A percentile compares a stretch with the other conserved stretches of the same genome.
Evolutionary conservation across 2,113 vertebrate species (phyloP).

Genomic region (Cavia aperea): DNA sequence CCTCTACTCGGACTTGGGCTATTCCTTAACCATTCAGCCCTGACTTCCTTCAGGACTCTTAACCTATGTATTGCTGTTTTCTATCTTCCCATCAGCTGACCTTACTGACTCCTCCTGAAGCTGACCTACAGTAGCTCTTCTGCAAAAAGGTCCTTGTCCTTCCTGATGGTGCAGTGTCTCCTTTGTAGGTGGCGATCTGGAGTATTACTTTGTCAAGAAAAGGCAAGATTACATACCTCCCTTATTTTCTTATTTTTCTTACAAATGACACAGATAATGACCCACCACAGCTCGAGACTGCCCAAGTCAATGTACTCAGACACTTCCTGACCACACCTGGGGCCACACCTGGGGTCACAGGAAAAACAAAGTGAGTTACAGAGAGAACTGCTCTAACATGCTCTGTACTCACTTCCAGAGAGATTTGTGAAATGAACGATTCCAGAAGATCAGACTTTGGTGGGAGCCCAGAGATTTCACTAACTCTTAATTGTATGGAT

Average conservation of each 20-base stretch:
- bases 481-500: conserved; percentile 7
- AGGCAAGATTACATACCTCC: not conserved
- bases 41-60: not conserved
- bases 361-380: not conserved
- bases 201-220: conserved; percentile 6
- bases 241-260: not conserved
- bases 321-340: not conserved
- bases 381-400: not conserved
- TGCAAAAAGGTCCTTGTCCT: not conserved
- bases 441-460: not conserved
- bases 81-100: not conserved
- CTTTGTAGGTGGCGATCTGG: not conserved
- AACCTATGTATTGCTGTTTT: not conserved
- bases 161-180: not conserved
- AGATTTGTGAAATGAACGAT: not conserved
- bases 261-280: not conserved
- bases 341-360: not conserved
- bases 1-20: not conserved
- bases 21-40: not conserved
- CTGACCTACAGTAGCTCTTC: not conserved
- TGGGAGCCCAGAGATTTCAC: conserved; percentile 19
- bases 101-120: not conserved
- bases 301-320: not conserved
- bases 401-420: not conserved
- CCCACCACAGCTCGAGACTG: not conserved